Percentiles rank a stretch among this genome's conserved stretches.
Conservation (phyloP, 1,140 invertebrate genomes). For the Thaumatotibia leucotreta region DNA sequence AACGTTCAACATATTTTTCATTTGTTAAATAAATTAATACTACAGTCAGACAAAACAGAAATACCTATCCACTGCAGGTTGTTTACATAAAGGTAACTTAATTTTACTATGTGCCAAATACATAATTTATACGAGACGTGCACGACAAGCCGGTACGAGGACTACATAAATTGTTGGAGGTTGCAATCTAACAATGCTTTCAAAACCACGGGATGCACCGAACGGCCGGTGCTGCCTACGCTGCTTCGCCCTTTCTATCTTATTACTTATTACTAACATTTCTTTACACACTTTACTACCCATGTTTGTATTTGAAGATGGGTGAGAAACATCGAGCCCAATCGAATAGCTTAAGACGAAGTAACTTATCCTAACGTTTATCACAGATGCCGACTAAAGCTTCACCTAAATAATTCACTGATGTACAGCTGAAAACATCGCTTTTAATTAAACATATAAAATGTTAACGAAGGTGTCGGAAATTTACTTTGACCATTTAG, state of each 20-base stretch:
- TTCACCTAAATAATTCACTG: too few relatives aligned
- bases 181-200: conserved; percentile 50
- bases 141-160: conserved; percentile 33
- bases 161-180: conserved; percentile 49
- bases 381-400: too few relatives aligned
- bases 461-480: neutral
- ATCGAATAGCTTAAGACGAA: neutral
- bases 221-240: conserved; percentile 45
- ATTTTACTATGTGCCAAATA: neutral
- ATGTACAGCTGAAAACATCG: neutral
- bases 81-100: too few relatives aligned
- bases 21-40: too few relatives aligned
- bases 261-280: conserved; percentile 62
- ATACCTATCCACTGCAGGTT: too few relatives aligned
- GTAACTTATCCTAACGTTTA: neutral
- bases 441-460: neutral
- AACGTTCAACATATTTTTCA: too few relatives aligned
- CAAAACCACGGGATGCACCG: conserved; percentile 32
- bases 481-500: conserved; percentile 10
- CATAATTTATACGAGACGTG: conserved; percentile 18
- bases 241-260: conserved; percentile 47
- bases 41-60: too few relatives aligned
- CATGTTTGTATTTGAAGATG: conserved; percentile 35
- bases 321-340: neutral
- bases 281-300: conserved; percentile 59